These are phyloP conservation scores for Leucozona laternaria DNA, from an alignment of 2,888 invertebrate genomes.

Conservation along the genomic window DNA sequence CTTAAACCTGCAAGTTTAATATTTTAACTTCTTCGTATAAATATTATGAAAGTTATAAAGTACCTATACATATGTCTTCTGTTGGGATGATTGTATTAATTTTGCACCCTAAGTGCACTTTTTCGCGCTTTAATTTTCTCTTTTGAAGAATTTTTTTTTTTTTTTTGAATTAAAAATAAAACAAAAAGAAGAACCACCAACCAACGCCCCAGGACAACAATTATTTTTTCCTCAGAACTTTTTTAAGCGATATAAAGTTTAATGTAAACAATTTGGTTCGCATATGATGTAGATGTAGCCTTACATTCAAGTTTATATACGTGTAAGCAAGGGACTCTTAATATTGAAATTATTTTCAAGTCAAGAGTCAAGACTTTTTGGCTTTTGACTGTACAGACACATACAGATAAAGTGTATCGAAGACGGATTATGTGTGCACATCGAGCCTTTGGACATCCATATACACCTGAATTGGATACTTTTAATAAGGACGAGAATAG, in stretches of 20 bases:
- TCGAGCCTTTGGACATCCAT: background rate
- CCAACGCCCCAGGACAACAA: background rate
- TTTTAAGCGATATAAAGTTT: background rate
- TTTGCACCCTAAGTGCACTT: background rate
- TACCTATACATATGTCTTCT: background rate
- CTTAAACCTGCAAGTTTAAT: background rate
- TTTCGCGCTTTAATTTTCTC: background rate
- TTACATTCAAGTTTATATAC: background rate
- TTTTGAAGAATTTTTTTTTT: background rate
- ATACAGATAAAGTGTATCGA: background rate
- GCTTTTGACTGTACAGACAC: background rate
- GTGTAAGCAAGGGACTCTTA: background rate
- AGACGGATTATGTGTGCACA: background rate
- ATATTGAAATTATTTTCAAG: slow-evolving; percentile 15
- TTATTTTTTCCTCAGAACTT: background rate
- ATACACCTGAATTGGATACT: no score
- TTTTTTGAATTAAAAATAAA: no score
- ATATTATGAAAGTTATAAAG: background rate
- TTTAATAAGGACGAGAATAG: no score
- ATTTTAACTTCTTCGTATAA: background rate
- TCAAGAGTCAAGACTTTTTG: background rate
- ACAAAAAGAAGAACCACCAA: background rate
- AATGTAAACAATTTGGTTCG: slow-evolving; percentile 8
- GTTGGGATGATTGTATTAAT: background rate
- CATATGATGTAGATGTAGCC: background rate